Evolutionary conservation across 2,888 invertebrate species (phyloP), one percentile per base, ranked within the genome.

Genomic region (Molorchus minor): DNA sequence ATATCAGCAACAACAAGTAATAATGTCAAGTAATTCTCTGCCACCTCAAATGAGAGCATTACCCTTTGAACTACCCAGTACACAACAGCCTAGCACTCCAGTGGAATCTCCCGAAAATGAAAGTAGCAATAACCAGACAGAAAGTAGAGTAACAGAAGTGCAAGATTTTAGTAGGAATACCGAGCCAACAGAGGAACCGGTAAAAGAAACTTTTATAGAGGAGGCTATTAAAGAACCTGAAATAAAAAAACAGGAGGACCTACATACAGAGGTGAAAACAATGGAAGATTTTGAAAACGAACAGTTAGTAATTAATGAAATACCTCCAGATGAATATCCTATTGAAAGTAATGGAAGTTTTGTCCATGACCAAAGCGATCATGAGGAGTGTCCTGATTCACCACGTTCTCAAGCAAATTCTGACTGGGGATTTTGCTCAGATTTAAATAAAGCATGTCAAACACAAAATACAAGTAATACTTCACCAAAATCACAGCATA

Each of bases 1-100:
- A 72, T 84, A 84, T 70, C 84, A 84, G 65, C 84, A 84, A 61
- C 84, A 84, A 68, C 80, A 84, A 33, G 83, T 84, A 74, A 82
- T 84, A 74, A 82, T 84, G 13, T 81, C 82, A 1, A 75, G 75
- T 56, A 79, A 81, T 13, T 70, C 82, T 41, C 71, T 82, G 38
- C 74, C 80, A 43, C 77, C 81, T 33, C 76, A 79, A 17, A 64
- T 75, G 40, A 69, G 72, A 19, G 72, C 74, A 29, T 62, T 74
- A 38, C 73, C 75, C n/a, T 75, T 75, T 54, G 75, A 75, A 30
- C 65, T 57, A 68, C 75, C 71, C 8, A 64, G 64, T 64, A 75
- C 56, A 5, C 17, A 56, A 16, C 44, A 44, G 38, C 33, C 54
- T 16, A 54, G 40, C 35, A 60, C 36, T 20, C 49, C 53, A 29